Percentiles rank a stretch among this genome's conserved stretches.
Conservation (phyloP, 2,113 vertebrate species). For the Lophura nycthemera region DNA sequence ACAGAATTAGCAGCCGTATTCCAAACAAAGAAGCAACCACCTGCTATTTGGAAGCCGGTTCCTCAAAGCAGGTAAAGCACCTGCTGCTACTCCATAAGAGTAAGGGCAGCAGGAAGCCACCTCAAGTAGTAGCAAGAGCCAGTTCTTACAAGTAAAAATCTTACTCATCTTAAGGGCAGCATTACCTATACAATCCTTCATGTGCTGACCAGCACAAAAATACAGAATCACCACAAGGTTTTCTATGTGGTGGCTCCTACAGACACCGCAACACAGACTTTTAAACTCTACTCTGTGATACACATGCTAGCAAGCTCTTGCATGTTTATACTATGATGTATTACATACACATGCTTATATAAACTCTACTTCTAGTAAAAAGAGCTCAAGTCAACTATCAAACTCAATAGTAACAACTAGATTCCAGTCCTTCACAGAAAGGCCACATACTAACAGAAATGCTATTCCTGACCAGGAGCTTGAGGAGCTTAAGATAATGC, state of each 20-base stretch:
- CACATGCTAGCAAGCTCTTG: background rate
- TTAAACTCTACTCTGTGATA: background rate
- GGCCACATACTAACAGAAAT: background rate
- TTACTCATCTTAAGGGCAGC: background rate
- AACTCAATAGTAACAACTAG: background rate
- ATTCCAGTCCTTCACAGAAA: background rate
- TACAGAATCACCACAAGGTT: rapidly evolving
- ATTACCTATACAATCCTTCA: background rate
- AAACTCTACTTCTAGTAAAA: background rate
- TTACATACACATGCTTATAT: background rate
- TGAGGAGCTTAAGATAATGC: background rate
- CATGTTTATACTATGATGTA: background rate
- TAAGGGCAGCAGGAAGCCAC: background rate
- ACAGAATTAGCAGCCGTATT: background rate
- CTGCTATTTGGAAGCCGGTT: background rate
- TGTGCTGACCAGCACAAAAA: background rate
- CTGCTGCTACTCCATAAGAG: background rate
- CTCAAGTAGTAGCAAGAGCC: background rate
- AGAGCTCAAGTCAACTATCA: background rate
- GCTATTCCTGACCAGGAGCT: background rate
- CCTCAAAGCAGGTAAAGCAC: background rate
- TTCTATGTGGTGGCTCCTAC: background rate
- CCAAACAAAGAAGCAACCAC: background rate
- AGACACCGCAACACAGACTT: background rate
- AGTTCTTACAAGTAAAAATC: background rate